phyloP scores from a whole-genome alignment of 2,797 vertebrate genomes.

The Silurus aristotelis region DNA sequence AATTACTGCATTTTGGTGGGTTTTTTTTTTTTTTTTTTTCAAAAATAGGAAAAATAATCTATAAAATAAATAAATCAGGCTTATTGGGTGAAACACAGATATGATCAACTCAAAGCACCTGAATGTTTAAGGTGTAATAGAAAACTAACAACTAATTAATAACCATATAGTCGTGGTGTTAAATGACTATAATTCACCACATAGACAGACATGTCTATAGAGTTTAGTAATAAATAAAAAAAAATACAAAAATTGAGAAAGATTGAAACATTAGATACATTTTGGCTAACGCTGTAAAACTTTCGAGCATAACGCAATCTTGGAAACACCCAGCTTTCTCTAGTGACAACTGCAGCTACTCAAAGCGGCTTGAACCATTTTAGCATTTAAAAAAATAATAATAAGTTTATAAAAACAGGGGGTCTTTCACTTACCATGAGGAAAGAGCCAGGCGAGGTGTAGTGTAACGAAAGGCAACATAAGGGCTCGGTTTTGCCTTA shows the following conservation, averaged over 20 bases:
- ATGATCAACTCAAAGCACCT: background rate
- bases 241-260: background rate
- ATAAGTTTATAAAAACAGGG: background rate
- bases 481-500: background rate
- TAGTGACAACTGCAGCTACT: background rate
- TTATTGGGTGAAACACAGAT: too few species aligned
- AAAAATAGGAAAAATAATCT: too few species aligned
- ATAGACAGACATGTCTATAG: too few species aligned
- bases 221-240: background rate
- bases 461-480: background rate
- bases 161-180: background rate
- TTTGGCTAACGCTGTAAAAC: background rate
- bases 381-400: background rate
- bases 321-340: background rate
- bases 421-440: slow-evolving; percentile 32
- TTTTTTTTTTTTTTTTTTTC: too few species aligned
- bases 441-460: background rate
- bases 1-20: too few species aligned
- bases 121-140: background rate
- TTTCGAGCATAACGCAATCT: background rate
- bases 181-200: background rate
- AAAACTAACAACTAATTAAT: background rate
- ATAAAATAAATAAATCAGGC: background rate
- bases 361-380: background rate
- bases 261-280: background rate